A percentile compares a stretch with the other conserved stretches of the same genome.
These are phyloP conservation scores for Pandemis corylana DNA, from an alignment of 2,888 invertebrate genomes.

Conservation along the genomic window DNA sequence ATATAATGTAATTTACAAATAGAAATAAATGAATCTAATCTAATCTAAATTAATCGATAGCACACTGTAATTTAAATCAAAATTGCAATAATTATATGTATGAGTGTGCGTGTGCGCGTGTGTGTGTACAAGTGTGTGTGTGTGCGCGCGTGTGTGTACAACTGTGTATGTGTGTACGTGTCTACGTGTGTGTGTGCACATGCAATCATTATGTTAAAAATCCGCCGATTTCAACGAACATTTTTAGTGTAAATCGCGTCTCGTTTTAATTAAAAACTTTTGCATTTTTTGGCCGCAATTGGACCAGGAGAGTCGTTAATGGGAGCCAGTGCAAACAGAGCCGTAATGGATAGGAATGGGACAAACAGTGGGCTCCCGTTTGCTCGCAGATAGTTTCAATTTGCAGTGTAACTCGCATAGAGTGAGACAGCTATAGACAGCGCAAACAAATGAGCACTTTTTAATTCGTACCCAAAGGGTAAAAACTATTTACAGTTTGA, in stretches of 20 bases:
- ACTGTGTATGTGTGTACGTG: too few relatives aligned
- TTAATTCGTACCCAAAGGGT: background rate
- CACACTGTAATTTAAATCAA: too few relatives aligned
- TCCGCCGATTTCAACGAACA: background rate
- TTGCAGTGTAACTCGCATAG: conserved; percentile 10
- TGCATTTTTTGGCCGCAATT: conserved; percentile 10
- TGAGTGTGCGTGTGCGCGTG: too few relatives aligned
- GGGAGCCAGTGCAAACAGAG: conserved; percentile 23
- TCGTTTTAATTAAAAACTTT: background rate
- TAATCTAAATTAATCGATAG: too few relatives aligned
- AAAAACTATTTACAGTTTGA: too few relatives aligned
- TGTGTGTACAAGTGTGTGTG: too few relatives aligned
- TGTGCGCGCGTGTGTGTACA: too few relatives aligned
- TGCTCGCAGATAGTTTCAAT: conserved; percentile 35
- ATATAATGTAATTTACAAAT: too few relatives aligned
- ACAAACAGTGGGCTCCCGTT: conserved; percentile 17
- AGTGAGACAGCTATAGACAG: background rate
- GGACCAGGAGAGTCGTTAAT: conserved; percentile 19
- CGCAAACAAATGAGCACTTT: background rate
- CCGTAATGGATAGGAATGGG: conserved; percentile 29
- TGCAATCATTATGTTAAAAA: too few relatives aligned
- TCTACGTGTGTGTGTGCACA: too few relatives aligned
- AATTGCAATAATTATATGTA: too few relatives aligned
- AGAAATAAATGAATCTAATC: too few relatives aligned
- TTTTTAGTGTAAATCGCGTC: background rate